phyloP scores from a whole-genome alignment of 2,113 vertebrate species.

The Heterotilapia buettikoferi region DNA sequence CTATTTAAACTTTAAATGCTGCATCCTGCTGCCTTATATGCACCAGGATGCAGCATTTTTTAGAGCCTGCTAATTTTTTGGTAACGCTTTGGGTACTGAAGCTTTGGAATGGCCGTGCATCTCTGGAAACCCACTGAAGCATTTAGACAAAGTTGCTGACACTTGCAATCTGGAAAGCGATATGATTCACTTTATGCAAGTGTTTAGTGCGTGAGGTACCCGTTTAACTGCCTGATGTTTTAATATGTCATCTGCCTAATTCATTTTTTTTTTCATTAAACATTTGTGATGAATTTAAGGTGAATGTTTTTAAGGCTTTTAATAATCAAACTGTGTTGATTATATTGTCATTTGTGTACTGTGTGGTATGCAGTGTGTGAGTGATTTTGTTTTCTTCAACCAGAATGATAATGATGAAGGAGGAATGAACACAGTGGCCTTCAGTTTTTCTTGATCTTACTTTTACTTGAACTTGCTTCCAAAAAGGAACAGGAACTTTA shows the following conservation, averaged over 20 bases:
- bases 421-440: neutral
- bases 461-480: neutral
- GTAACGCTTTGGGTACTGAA: neutral
- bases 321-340: neutral
- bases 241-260: neutral
- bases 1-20: neutral
- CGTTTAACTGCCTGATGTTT: neutral
- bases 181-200: neutral
- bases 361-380: neutral
- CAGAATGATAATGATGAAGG: neutral
- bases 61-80: neutral
- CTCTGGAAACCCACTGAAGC: neutral
- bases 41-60: neutral
- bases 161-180: accelerated
- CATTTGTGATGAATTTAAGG: neutral
- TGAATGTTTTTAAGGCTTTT: neutral
- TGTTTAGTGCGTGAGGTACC: neutral
- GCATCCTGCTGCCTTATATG: neutral
- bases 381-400: neutral
- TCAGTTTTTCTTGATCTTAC: neutral
- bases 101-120: no score
- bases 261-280: neutral
- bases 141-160: neutral
- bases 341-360: neutral
- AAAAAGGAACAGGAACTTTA: neutral